A percentile compares a stretch with the other conserved stretches of the same genome.
phyloP scores from a whole-genome alignment of 2,888 invertebrate genomes.

The Phyllotreta cruciferae region DNA sequence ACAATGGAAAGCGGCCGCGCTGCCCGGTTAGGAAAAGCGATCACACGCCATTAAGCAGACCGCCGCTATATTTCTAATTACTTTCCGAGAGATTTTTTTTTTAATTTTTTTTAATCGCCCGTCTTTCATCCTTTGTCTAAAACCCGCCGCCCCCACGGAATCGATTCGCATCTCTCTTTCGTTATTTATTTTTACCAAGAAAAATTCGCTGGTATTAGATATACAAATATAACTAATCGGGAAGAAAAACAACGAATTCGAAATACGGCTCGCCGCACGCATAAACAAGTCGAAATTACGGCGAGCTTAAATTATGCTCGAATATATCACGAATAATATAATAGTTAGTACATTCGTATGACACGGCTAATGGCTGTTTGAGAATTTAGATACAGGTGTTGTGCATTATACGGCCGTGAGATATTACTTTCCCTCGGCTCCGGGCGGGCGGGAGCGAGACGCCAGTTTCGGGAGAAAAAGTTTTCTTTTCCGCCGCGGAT shows the following conservation, averaged over 20 bases:
- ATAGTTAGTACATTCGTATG: constrained; percentile 43
- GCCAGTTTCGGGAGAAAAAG: neutral
- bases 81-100: constrained; percentile 41
- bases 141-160: neutral
- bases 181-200: neutral
- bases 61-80: constrained; percentile 44
- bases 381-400: constrained; percentile 45
- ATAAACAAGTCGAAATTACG: constrained; percentile 41
- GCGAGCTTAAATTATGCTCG: constrained; percentile 40
- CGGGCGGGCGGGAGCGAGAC: too few relatives aligned
- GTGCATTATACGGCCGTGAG: constrained; percentile 42
- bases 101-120: constrained; percentile 37
- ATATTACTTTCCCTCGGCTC: constrained; percentile 35
- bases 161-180: neutral
- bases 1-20: constrained; percentile 14
- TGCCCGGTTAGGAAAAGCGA: constrained; percentile 20
- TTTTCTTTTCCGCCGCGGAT: constrained; percentile 19
- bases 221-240: constrained; percentile 27
- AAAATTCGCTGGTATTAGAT: neutral
- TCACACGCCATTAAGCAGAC: constrained; percentile 42
- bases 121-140: constrained; percentile 29
- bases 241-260: constrained; percentile 28
- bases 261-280: constrained; percentile 38
- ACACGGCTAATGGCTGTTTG: constrained; percentile 45
- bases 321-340: constrained; percentile 45